Conservation (phyloP, 2,888 invertebrate species). For the Orgyia antiqua region DNA sequence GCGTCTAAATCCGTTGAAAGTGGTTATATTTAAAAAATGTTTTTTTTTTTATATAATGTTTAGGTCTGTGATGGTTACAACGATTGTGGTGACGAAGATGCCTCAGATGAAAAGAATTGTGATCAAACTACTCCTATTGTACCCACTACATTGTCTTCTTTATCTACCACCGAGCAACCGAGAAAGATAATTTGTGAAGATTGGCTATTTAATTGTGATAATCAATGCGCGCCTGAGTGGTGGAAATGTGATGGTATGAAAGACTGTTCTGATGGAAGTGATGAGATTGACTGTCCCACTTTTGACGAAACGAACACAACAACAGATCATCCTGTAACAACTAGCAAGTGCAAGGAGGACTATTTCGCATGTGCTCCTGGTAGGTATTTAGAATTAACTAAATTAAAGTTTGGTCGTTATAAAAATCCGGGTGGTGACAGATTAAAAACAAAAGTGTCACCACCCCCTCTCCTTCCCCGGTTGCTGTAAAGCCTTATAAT, state of each 20-base stretch:
- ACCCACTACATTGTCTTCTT: slow-evolving; percentile 47
- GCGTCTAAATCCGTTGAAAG: no score
- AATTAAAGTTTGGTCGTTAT: no score
- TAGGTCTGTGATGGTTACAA: slow-evolving; percentile 83
- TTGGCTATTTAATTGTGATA: slow-evolving; percentile 88
- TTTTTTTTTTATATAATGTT: no score
- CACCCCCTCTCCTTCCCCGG: no score
- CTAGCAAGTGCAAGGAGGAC: slow-evolving; percentile 52
- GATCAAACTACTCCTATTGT: slow-evolving; percentile 47
- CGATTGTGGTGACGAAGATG: slow-evolving; percentile 82
- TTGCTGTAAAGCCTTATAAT: no score
- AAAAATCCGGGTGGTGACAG: no score
- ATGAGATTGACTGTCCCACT: slow-evolving; percentile 81
- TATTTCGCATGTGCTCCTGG: slow-evolving; percentile 68
- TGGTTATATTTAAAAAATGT: no score
- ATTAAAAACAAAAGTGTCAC: no score
- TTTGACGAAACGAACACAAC: slow-evolving; percentile 35
- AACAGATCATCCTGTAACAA: slow-evolving; percentile 30
- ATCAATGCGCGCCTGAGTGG: slow-evolving; percentile 86
- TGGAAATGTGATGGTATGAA: slow-evolving; percentile 88
- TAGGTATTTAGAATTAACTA: no score
- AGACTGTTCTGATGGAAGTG: slow-evolving; percentile 87
- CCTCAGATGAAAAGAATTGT: slow-evolving; percentile 86
- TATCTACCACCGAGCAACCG: slow-evolving; percentile 39
- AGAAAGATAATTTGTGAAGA: slow-evolving; percentile 77